Conservation (phyloP, 2,797 vertebrate genomes). For the Perodicticus potto region DNA sequence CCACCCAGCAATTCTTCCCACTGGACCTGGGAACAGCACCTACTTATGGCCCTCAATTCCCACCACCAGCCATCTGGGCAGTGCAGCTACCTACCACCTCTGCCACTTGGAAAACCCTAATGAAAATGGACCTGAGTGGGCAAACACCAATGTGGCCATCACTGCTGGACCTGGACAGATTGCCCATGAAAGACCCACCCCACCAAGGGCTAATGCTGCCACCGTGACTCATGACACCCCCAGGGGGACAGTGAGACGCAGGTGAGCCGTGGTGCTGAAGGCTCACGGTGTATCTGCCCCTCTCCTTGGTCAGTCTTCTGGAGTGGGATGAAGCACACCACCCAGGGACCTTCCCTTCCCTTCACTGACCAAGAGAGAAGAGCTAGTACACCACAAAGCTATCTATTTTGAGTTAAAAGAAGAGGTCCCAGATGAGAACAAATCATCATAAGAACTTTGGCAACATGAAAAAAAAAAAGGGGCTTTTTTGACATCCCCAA, state of each 20-base stretch:
- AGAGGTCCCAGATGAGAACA: neutral
- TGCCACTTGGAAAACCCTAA: neutral
- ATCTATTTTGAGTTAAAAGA: neutral
- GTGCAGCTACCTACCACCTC: too few relatives aligned
- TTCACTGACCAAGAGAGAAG: neutral
- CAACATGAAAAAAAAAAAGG: neutral
- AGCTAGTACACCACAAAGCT: neutral
- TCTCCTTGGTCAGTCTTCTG: neutral
- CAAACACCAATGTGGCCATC: neutral
- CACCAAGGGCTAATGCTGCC: neutral
- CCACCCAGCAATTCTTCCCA: too few relatives aligned
- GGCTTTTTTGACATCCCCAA: neutral
- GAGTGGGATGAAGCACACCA: neutral
- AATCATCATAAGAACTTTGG: neutral
- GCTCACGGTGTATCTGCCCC: neutral
- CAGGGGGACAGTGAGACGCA: neutral
- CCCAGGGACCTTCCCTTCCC: neutral
- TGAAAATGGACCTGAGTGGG: neutral
- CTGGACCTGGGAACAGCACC: too few relatives aligned
- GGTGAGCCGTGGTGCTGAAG: neutral
- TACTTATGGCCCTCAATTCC: too few relatives aligned
- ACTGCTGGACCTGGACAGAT: neutral
- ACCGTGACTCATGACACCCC: neutral
- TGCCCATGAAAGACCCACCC: neutral
- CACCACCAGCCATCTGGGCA: neutral